These are phyloP conservation scores for Pampus argenteus DNA, from an alignment of 2,797 vertebrate species.

Conservation along the genomic window DNA sequence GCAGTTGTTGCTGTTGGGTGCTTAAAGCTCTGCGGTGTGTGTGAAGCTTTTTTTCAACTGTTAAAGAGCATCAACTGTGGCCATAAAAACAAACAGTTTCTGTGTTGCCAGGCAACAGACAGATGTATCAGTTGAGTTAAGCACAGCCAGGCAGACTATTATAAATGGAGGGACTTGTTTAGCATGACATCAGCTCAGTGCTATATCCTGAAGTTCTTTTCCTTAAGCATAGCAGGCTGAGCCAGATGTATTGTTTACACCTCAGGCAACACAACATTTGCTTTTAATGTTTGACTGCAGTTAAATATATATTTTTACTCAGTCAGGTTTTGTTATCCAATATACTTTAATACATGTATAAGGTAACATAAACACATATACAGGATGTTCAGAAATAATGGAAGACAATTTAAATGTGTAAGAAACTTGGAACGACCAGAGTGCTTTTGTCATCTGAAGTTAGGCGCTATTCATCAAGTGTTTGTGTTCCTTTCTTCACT, in stretches of 20 bases:
- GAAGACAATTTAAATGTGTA: not conserved
- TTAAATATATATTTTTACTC: constrained; percentile 42
- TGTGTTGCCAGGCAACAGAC: constrained; percentile 77
- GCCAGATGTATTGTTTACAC: constrained; percentile 67
- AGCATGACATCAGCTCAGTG: constrained; percentile 70
- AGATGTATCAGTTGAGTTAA: constrained; percentile 73
- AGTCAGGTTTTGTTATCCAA: constrained; percentile 35
- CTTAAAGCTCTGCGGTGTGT: not conserved
- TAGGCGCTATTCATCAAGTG: constrained; percentile 48
- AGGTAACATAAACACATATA: constrained; percentile 26
- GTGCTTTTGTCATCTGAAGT: constrained; percentile 41
- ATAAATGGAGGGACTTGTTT: constrained; percentile 69
- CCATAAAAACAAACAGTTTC: constrained; percentile 58
- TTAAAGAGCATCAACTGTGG: constrained; percentile 58
- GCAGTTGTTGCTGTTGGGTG: not conserved
- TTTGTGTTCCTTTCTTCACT: constrained; percentile 54
- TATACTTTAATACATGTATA: constrained; percentile 40
- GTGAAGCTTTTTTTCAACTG: constrained; percentile 42
- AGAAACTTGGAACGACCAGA: too few species aligned
- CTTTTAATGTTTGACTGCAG: constrained; percentile 45
- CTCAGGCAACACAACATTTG: constrained; percentile 65
- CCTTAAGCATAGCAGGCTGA: constrained; percentile 58
- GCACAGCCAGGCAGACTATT: constrained; percentile 63
- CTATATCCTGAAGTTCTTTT: constrained; percentile 58
- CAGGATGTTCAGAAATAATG: constrained; percentile 23